Evolutionary conservation across 1,140 invertebrate genomes (phyloP), one percentile per base, ranked within the genome.

Genomic region (Platyura marginata): DNA sequence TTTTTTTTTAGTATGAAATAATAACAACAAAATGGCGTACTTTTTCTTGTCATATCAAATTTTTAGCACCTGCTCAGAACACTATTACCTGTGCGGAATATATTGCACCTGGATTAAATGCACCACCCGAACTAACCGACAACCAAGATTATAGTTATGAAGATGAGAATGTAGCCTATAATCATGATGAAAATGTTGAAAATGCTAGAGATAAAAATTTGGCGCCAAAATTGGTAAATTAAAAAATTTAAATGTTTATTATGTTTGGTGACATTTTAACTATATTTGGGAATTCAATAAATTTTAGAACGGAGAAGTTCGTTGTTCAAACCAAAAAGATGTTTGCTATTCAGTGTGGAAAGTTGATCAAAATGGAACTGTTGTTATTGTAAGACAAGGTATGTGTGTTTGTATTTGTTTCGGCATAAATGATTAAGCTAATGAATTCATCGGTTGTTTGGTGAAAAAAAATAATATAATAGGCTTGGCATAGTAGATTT

Each of bases 1-100:
- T n/a, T n/a, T n/a, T n/a, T n/a, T n/a, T n/a, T n/a, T n/a, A n/a
- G n/a, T n/a, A n/a, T n/a, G n/a, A n/a, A n/a, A n/a, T n/a, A n/a
- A n/a, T n/a, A n/a, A n/a, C n/a, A n/a, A n/a, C n/a, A n/a, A n/a
- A n/a, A n/a, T n/a, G 92, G 92, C 48, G 84, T 82, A 68, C 62
- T 98, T 3, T 59, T 96, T 21, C 90, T 93, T 21, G 80, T 83
- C 21, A 47, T 61, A 38, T 62, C 66, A 16, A 57, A 63, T 18
- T 10, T 11, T 29, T 29, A 29, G 25, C 25, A 8, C 25, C 25
- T 29, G 25, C 25, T 8, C 6, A 29, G 25, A 13, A 29, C n/a
- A n/a, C n/a, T 29, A 8, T 29, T 8, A 29, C 13, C 6, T 29
- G 25, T 29, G 25, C 25, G 13, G 25, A 29, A 13, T 29, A 29